A percentile compares a stretch with the other conserved stretches of the same genome.
Evolutionary conservation across 2,113 vertebrate genomes (phyloP).

Genomic region (Xiphophorus couchianus): DNA sequence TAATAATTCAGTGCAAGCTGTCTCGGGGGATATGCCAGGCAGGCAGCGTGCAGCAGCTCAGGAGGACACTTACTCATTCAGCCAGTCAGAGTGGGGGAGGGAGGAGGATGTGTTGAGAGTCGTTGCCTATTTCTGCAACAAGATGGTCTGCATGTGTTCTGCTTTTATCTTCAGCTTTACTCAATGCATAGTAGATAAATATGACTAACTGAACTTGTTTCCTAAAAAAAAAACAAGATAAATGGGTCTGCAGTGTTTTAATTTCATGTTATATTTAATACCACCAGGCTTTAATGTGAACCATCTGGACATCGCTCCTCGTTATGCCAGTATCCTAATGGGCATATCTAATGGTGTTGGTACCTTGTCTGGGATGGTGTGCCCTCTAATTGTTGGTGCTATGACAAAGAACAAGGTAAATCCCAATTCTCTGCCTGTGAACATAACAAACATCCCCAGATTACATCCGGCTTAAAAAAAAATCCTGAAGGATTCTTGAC

Average conservation of each 20-base stretch:
- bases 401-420: conserved; percentile 99
- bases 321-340: conserved; percentile 99
- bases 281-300: conserved; percentile 96
- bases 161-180: conserved; percentile 33
- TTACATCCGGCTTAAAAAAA: background rate
- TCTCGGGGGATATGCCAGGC: conserved; percentile 72
- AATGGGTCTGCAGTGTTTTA: background rate
- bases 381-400: conserved; percentile 96
- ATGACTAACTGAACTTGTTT: background rate
- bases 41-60: conserved; percentile 61
- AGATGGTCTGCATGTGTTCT: conserved; percentile 46
- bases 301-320: conserved; percentile 97
- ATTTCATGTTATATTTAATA: background rate
- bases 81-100: conserved; percentile 69
- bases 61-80: conserved; percentile 71
- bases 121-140: conserved; percentile 49
- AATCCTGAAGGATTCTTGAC: background rate
- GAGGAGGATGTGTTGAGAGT: conserved; percentile 35
- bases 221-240: background rate
- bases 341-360: conserved; percentile 99
- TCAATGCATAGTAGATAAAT: background rate
- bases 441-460: background rate
- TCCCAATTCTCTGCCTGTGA: background rate
- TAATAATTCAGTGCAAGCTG: conserved; percentile 81
- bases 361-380: conserved; percentile 98